phyloP scores from a whole-genome alignment of 1,140 invertebrate genomes.

The Xylocopa sonorina region DNA sequence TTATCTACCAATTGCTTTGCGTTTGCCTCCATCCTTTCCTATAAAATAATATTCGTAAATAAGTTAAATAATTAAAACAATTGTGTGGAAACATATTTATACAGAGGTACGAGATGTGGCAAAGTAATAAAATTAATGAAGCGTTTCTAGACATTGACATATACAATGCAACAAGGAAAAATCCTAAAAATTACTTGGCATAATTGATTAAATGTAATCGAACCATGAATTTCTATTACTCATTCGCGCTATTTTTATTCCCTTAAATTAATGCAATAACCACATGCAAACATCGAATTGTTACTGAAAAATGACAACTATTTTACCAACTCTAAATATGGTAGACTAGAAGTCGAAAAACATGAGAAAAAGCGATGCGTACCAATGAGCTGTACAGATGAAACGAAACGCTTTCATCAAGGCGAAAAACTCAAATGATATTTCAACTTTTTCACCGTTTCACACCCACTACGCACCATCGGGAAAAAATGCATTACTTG shows the following conservation, averaged over 20 bases:
- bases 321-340: no score
- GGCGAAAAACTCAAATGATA: not conserved
- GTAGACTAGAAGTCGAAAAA: no score
- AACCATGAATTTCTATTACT: not conserved
- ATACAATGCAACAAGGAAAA: not conserved
- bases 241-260: not conserved
- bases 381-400: not conserved
- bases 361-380: not conserved
- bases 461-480: no score
- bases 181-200: not conserved
- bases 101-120: not conserved
- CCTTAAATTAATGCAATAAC: no score
- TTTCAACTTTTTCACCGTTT: conserved; percentile 4
- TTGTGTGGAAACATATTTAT: no score
- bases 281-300: no score
- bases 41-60: not conserved
- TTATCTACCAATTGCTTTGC: not conserved
- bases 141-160: not conserved
- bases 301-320: no score
- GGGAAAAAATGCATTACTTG: not conserved
- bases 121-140: not conserved
- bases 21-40: conserved; percentile 25
- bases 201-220: not conserved
- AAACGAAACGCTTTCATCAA: conserved; percentile 9
- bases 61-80: not conserved